Evolutionary conservation across 92 coral and sea anemone genomes (phyloP).

Genomic region (Montipora capitata): DNA sequence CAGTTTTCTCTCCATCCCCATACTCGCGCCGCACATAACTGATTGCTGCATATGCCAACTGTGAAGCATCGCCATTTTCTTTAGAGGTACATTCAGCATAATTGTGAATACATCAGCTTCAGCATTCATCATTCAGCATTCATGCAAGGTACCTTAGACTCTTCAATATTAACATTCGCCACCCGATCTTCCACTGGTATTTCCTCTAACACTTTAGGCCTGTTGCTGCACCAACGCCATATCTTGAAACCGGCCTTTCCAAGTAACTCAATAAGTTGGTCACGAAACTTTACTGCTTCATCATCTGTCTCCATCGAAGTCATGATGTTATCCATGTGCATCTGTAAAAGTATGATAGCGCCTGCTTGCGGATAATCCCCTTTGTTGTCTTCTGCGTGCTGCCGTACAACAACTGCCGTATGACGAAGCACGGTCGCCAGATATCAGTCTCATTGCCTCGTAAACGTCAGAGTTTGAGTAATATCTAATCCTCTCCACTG

Average conservation of each 20-base stretch:
- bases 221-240: conserved; percentile 59
- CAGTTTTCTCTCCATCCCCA: background rate
- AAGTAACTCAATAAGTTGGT: conserved; percentile 6
- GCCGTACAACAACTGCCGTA: conserved; percentile 45
- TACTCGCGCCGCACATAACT: background rate
- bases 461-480: conserved; percentile 25
- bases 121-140: conserved; percentile 72
- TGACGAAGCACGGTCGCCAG: conserved; percentile 67
- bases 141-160: conserved; percentile 44
- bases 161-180: conserved; percentile 51
- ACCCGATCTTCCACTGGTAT: conserved; percentile 62
- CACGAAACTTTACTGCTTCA: conserved; percentile 41
- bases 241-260: conserved; percentile 38
- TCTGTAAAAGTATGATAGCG: conserved; percentile 39
- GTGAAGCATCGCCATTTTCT: background rate
- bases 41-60: conserved; percentile 22
- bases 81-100: too few species aligned
- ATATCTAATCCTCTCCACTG: conserved; percentile 62
- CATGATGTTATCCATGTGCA: conserved; percentile 73
- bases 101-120: background rate
- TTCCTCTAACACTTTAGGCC: conserved; percentile 36
- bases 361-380: conserved; percentile 63
- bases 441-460: conserved; percentile 52
- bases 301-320: conserved; percentile 38
- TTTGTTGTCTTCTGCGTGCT: conserved; percentile 54